Evolutionary conservation across 1,140 invertebrate genomes (phyloP), one percentile per base, ranked within the genome.

Genomic region (Drosophila kanapiae): DNA sequence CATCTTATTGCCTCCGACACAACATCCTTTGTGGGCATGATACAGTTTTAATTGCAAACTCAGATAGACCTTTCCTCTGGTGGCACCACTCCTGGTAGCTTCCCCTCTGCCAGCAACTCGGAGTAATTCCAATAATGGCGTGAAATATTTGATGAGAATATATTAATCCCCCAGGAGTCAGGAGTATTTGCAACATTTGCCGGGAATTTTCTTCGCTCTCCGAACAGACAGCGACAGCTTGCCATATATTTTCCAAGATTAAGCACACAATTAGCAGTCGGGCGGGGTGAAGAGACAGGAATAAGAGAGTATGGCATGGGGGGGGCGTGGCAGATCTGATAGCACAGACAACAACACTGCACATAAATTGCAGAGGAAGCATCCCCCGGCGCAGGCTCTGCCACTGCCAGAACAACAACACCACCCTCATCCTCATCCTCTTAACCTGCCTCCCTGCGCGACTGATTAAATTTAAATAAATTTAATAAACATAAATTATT

Each of bases 401-500:
- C n/a, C 40, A 9, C 31, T 29, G 59, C 45, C 58, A 31, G 67
- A 33, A 57, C 60, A 18, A 37, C 62, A 23, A 29, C 62, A 56
- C 56, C 59, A 18, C 54, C 62, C 18, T 29, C 62, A 38, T 38
- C 40, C 62, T 65, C 33, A 10, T 16, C 38, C 43, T 11, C 16
- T 51, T 35, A 33, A n/a, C 58, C 57, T 49, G 27, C 31, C 43
- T 23, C 47, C 62, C 51, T 48, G 60, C 59, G 88, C 67, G 80
- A 70, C 87, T 91, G 87, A 91, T 91, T 91, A 91, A 91, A 91
- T 91, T 91, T 91, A 91, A 91, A 91, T 91, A 91, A 91, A 91
- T 91, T 91, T 91, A 91, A 91, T 91, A 91, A 91, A 91, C 87
- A 91, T 91, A 91, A 91, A 91, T 91, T 91, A 87, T 91, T 91